Evolutionary conservation across 2,888 invertebrate species (phyloP).

Genomic region (Thera obeliscata): DNA sequence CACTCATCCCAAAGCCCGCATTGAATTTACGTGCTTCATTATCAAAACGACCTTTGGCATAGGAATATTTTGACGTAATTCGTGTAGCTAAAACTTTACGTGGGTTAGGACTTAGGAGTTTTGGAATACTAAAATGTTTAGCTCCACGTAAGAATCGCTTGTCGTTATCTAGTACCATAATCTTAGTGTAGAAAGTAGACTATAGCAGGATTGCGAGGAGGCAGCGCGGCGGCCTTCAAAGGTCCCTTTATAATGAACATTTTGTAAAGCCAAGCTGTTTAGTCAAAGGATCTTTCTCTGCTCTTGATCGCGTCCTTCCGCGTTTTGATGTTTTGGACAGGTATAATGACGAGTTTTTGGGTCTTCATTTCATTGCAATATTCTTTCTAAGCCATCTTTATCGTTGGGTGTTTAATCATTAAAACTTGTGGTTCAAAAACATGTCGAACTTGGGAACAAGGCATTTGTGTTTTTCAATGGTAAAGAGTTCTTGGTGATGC

Average conservation of each 20-base stretch:
- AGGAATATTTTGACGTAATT: slow-evolving; percentile 1
- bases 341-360: slow-evolving; percentile 29
- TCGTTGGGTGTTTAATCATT: not conserved
- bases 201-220: slow-evolving; percentile 32
- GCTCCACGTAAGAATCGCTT: slow-evolving; percentile 24
- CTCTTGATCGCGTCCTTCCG: slow-evolving; percentile 44
- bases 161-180: slow-evolving; percentile 23
- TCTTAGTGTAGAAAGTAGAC: slow-evolving; percentile 27
- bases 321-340: slow-evolving; percentile 42
- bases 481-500: not conserved
- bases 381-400: not conserved
- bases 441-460: not conserved
- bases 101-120: not conserved
- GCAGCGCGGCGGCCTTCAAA: slow-evolving; percentile 52
- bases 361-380: not conserved
- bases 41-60: slow-evolving; percentile 11
- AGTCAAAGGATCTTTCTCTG: slow-evolving; percentile 44
- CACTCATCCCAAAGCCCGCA: slow-evolving; percentile 15
- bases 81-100: slow-evolving; percentile 1
- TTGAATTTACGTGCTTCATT: slow-evolving; percentile 10
- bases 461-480: not conserved
- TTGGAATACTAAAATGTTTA: slow-evolving; percentile 13
- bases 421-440: not conserved
- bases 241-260: slow-evolving; percentile 46
- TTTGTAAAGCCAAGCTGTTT: slow-evolving; percentile 43